phyloP scores from a whole-genome alignment of 2,888 invertebrate species.

The Nomada flava region DNA sequence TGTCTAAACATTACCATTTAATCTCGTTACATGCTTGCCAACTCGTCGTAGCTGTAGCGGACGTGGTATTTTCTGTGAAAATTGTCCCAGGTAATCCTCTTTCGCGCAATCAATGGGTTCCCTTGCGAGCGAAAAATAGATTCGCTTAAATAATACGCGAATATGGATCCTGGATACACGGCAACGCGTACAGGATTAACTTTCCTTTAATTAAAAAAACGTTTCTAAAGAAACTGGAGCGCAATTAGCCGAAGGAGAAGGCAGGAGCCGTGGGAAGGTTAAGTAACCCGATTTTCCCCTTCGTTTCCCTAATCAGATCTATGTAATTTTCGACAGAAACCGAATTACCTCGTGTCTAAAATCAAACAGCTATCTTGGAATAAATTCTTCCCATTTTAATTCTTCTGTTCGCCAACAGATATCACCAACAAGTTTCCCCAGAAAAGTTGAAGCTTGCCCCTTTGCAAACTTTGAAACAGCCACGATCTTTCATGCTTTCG shows the following conservation, averaged over 20 bases:
- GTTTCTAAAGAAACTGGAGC: neutral
- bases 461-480: neutral
- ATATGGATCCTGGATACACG: too few relatives aligned
- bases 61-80: too few relatives aligned
- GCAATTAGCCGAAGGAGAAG: neutral
- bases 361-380: too few relatives aligned
- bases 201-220: too few relatives aligned
- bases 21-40: too few relatives aligned
- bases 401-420: slow-evolving; percentile 27
- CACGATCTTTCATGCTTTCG: slow-evolving; percentile 16
- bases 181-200: too few relatives aligned
- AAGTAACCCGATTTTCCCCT: neutral
- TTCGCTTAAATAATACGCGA: too few relatives aligned
- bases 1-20: too few relatives aligned
- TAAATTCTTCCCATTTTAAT: neutral
- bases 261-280: neutral
- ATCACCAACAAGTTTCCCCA: neutral
- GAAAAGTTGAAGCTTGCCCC: slow-evolving; percentile 10
- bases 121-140: too few relatives aligned
- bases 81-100: too few relatives aligned
- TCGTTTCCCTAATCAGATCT: neutral
- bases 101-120: too few relatives aligned
- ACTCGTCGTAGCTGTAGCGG: too few relatives aligned
- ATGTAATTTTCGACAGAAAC: neutral
- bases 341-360: neutral